Percentiles rank a stretch among this genome's conserved stretches.
Evolutionary conservation across 2,113 vertebrate genomes (phyloP).

Genomic region (Turdus rufiventris): DNA sequence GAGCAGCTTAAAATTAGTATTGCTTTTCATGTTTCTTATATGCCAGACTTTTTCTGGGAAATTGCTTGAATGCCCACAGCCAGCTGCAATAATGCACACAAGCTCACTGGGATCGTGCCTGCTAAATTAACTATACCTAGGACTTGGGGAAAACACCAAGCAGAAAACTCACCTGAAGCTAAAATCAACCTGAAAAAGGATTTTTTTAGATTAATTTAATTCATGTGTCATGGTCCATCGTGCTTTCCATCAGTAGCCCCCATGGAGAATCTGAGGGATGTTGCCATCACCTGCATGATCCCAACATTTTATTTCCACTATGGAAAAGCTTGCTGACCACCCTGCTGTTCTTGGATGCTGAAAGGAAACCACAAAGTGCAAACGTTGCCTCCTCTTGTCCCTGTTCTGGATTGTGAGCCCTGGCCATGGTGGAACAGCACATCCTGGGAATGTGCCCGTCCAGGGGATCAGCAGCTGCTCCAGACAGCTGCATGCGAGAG

Average conservation of each 20-base stretch:
- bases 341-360: not conserved
- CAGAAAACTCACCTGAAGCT: not conserved
- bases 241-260: not conserved
- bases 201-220: not conserved
- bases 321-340: not conserved
- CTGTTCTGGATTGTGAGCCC: not conserved
- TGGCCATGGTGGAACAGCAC: not conserved
- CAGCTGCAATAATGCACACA: not conserved
- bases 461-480: not conserved
- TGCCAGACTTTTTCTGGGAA: not conserved
- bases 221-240: accelerated
- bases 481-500: not conserved
- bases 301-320: not conserved
- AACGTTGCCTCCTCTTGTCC: not conserved
- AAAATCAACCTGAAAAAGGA: not conserved
- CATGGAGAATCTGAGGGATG: not conserved
- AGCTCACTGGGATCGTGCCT: not conserved
- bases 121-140: accelerated
- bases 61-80: not conserved
- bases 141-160: not conserved
- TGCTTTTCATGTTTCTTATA: not conserved
- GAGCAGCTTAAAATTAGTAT: not conserved
- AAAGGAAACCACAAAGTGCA: not conserved
- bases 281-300: not conserved
- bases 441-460: not conserved